Evolutionary conservation across 2,797 vertebrate genomes (phyloP), one percentile per base, ranked within the genome.

Genomic region (Argyrosomus regius): DNA sequence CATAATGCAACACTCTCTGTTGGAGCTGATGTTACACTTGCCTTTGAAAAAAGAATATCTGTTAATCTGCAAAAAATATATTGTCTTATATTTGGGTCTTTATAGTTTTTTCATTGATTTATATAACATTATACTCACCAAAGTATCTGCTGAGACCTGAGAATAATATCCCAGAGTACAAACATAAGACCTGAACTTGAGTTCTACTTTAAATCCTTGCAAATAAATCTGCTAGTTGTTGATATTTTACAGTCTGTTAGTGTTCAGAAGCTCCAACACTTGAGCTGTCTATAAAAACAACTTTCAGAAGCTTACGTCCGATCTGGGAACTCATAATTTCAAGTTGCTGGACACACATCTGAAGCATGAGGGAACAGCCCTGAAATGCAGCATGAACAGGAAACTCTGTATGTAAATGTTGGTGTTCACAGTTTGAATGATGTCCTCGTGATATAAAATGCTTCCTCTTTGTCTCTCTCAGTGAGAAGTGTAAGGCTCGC

Each of bases 401-500:
- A 76, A 72, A 59, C 13, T 31, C 31, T 64, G 5, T 24, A 9
- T 59, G 35, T 52, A 65, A 70, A 65, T 65, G 41, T 57, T 50
- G 2, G 8, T n/a, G 41, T 63, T 57, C 4, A 18, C 2, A 6
- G 22, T 24, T 20, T 56, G 13, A 56, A 24, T 41, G 4, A 31
- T 35, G 1, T 39, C 6, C 7, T 53, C 17, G 22, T 41, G 14
- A 1, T 43, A 4, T 31, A 7, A 60, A 24, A 12, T 13, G 0
- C 24, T 13, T 22, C 3, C 43, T 28, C 24, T 41, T 11, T 22
- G 45, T n/a, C 10, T 69, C 3, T 74, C 41, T 71, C 35, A 99
- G 98, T 93, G 97, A 98, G 79, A 99, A 99, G 77, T 99, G 98
- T 91, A 99, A 99, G 91, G 97, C 98, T 67, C 96, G 98, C 78